These are phyloP conservation scores for Threskiornis aethiopicus DNA, from an alignment of 2,797 vertebrate species.

Conservation along the genomic window DNA sequence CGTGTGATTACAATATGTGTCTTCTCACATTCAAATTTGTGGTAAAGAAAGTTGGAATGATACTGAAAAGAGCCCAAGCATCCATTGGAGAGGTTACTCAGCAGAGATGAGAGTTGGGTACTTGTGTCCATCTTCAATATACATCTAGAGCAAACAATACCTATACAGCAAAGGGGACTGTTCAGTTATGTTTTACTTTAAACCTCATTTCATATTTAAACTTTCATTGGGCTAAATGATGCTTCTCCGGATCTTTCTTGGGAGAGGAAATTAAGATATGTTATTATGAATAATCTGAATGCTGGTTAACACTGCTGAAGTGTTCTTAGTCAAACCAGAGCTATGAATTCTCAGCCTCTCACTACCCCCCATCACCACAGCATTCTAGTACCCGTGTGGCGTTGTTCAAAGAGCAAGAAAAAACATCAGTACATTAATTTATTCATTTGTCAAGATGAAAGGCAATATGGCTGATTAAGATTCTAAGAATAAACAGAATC, in stretches of 20 bases:
- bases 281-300: not conserved
- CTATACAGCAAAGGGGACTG: not conserved
- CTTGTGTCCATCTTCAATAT: not conserved
- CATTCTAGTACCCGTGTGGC: not conserved
- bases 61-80: not conserved
- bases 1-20: not conserved
- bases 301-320: not conserved
- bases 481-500: not conserved
- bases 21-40: not conserved
- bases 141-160: not conserved
- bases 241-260: not conserved
- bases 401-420: not conserved
- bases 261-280: not conserved
- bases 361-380: not conserved
- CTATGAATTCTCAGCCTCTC: not conserved
- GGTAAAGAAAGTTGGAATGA: not conserved
- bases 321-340: not conserved
- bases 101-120: not conserved
- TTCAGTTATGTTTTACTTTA: not conserved
- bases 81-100: not conserved
- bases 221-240: not conserved
- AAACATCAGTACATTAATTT: not conserved
- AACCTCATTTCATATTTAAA: not conserved
- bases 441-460: not conserved
- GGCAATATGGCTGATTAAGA: not conserved